Percentiles rank a stretch among this genome's conserved stretches.
Evolutionary conservation across 2,797 vertebrate genomes (phyloP).

Genomic region (Parauchenoglanis ngamensis): DNA sequence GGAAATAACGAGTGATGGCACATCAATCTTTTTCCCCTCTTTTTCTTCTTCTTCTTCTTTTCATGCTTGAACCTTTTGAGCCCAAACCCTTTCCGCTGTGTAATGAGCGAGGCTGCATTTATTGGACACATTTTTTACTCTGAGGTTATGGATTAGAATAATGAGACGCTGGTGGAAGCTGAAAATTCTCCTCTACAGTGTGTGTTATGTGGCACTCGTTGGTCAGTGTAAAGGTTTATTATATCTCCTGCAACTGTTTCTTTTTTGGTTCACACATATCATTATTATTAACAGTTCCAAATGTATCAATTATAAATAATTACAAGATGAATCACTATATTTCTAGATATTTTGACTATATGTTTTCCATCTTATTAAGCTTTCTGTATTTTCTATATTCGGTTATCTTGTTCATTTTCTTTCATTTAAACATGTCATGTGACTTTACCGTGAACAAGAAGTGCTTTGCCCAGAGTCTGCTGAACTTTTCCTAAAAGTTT

Average conservation of each 20-base stretch:
- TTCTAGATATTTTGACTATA: neutral
- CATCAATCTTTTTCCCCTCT: neutral
- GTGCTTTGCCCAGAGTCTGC: neutral
- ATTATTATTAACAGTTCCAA: too few species aligned
- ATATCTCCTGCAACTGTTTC: neutral
- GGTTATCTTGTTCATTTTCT: neutral
- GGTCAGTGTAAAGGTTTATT: neutral
- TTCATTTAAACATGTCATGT: neutral
- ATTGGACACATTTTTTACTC: neutral
- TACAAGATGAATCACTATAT: neutral
- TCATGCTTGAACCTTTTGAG: neutral
- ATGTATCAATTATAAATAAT: neutral
- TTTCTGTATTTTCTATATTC: neutral
- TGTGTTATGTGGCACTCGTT: neutral
- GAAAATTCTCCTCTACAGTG: neutral
- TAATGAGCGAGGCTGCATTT: neutral
- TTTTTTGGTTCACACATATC: neutral
- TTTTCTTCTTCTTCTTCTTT: neutral
- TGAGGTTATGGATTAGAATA: neutral
- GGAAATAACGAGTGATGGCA: conserved; percentile 25
- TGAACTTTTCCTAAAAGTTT: neutral
- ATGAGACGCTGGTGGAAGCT: neutral
- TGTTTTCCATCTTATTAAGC: neutral
- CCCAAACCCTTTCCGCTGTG: neutral
- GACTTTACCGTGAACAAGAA: neutral